Base-by-base conservation (phyloP, 2,113 vertebrate species). In the Cebidichthys violaceus region DNA sequence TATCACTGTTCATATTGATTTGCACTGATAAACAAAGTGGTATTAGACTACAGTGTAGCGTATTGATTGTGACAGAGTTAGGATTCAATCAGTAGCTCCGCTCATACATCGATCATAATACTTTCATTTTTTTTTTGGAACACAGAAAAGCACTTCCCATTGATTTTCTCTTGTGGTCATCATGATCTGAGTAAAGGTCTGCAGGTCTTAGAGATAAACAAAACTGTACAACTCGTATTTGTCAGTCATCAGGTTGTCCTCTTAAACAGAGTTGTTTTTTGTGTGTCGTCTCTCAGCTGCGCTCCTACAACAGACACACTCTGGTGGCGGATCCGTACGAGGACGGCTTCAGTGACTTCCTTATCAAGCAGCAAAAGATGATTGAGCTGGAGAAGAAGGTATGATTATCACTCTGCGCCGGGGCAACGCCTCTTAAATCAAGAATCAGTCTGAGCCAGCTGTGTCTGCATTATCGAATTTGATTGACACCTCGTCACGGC, bases 261-360 rank as follows among this genome's bases (percentile, higher is more conserved):
- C 9, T 55, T 39, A 9, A 60, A 47, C 15, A 11, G 54, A 35
- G 6, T 18, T 9, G 1, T 5, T 7, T 22, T 9, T n/a, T 78
- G 1, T 39, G 14, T 68, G 4, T 45, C 27, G 52, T 47, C 59
- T 83, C 31, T 80, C 92, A 99, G 98, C 88, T 99, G 84, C 96
- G 96, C 41, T 99, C 98, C 55, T 99, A 99, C 92, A 99, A 99
- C 94, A 94, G 98, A 75, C 98, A 99, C 91, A 98, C 98, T 0
- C 95, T 99, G 82, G 93, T 99, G 93, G 97, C 93, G 0, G 98
- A 99, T 76, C 98, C 97, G 9, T 97, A 94, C 0, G 98, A 99
- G 89, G 97, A 99, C 0, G 96, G 96, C 75, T 95, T 97, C 93
- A 95, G 94, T 55, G 96, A 99, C 84, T 93, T 98, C 80, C 83